These are phyloP conservation scores for Microtus oregoni DNA, from an alignment of 2,113 vertebrate genomes.

Conservation along the genomic window DNA sequence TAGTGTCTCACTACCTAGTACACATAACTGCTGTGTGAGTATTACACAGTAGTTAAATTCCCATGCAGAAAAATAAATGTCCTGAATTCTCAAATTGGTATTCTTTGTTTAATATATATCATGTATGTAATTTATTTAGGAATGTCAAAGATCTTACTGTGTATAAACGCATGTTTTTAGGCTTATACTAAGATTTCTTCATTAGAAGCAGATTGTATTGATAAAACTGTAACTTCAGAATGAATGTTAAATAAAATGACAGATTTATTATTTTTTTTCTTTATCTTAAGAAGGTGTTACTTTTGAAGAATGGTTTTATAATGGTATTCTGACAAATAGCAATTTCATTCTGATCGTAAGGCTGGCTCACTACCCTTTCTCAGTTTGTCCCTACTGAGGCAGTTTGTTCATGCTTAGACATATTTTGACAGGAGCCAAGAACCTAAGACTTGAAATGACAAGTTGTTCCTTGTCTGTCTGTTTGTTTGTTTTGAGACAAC, in stretches of 20 bases:
- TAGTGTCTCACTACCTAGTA: constrained; percentile 71
- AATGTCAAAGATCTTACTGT: constrained; percentile 77
- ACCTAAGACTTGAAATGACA: constrained; percentile 58
- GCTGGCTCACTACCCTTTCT: not conserved
- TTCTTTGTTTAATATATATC: constrained; percentile 81
- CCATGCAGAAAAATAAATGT: constrained; percentile 77
- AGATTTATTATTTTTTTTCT: constrained; percentile 86
- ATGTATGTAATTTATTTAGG: constrained; percentile 86
- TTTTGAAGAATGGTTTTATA: constrained; percentile 70
- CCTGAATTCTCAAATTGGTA: constrained; percentile 78
- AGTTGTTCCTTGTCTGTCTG: not conserved
- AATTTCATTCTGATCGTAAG: not conserved
- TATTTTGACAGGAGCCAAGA: constrained; percentile 51
- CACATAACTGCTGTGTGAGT: constrained; percentile 76
- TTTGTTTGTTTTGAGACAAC: not conserved
- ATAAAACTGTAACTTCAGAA: constrained; percentile 85
- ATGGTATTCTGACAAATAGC: constrained; percentile 45
- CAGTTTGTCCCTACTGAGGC: constrained; percentile 1
- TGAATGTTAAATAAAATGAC: constrained; percentile 86
- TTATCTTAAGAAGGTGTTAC: constrained; percentile 74
- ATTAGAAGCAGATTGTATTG: constrained; percentile 78
- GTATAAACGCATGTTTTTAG: constrained; percentile 80
- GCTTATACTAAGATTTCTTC: constrained; percentile 65
- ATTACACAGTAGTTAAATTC: constrained; percentile 69
- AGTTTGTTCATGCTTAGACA: not conserved